Conservation (phyloP, 2,113 vertebrate genomes). For the Tachysurus vachellii region DNA sequence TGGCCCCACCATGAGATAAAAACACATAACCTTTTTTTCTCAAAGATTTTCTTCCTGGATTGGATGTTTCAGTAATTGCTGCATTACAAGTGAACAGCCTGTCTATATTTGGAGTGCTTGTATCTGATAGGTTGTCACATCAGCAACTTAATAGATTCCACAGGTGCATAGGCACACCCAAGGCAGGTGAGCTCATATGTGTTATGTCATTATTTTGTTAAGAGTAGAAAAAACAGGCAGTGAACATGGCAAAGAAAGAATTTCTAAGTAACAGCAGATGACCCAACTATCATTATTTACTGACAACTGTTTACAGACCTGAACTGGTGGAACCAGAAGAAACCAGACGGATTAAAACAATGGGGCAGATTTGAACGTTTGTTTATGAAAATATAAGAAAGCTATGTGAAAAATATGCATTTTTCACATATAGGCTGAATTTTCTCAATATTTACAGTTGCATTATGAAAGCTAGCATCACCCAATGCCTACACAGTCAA, state of each 20-base stretch:
- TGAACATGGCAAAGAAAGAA: slow-evolving; percentile 41
- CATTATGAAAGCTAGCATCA: neutral
- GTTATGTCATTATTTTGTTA: slow-evolving; percentile 33
- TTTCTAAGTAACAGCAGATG: slow-evolving; percentile 54
- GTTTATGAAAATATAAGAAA: neutral
- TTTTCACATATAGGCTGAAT: neutral
- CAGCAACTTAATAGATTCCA: slow-evolving; percentile 40
- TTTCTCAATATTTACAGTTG: neutral
- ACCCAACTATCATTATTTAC: slow-evolving; percentile 51
- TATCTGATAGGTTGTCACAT: slow-evolving; percentile 56
- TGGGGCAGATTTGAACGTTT: neutral
- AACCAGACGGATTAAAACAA: neutral
- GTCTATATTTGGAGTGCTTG: slow-evolving; percentile 63
- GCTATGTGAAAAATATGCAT: neutral
- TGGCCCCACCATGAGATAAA: neutral
- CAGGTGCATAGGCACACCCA: slow-evolving; percentile 58
- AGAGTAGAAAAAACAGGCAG: slow-evolving; percentile 9
- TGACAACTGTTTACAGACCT: neutral
- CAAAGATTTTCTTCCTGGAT: slow-evolving; percentile 4
- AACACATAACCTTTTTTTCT: neutral
- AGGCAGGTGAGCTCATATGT: slow-evolving; percentile 50
- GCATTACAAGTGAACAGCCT: slow-evolving; percentile 49
- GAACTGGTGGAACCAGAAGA: slow-evolving; percentile 40
- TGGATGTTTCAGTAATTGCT: slow-evolving; percentile 31
- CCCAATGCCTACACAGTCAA: no score